Percentiles rank a stretch among this genome's conserved stretches.
Evolutionary conservation across 1,140 invertebrate species (phyloP).

Genomic region (Thaumetopoea pityocampa): DNA sequence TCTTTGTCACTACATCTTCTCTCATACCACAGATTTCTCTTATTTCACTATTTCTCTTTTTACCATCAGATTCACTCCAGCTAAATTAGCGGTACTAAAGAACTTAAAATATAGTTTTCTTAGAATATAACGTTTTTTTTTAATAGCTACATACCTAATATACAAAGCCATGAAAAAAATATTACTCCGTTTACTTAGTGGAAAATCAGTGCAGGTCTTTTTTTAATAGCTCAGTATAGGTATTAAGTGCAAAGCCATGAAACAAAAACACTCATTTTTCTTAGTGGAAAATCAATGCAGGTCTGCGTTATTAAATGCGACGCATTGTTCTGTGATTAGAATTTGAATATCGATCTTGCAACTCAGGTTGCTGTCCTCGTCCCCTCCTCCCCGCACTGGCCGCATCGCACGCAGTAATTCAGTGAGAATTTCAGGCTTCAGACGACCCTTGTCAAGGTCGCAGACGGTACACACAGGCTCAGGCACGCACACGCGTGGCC

Average conservation of each 20-base stretch:
- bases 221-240: too few species aligned
- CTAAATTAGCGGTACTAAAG: too few species aligned
- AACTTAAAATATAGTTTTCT: too few species aligned
- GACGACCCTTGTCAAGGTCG: slow-evolving; percentile 64
- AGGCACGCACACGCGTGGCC: slow-evolving; percentile 37
- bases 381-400: slow-evolving; percentile 22
- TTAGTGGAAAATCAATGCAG: not conserved
- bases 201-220: too few species aligned
- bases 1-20: too few species aligned
- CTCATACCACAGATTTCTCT: too few species aligned
- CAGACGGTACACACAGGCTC: slow-evolving; percentile 44
- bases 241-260: not conserved
- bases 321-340: slow-evolving; percentile 32
- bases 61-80: too few species aligned
- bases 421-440: slow-evolving; percentile 45
- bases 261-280: not conserved
- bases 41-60: too few species aligned
- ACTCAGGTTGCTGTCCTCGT: slow-evolving; percentile 13
- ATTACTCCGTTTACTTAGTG: too few species aligned
- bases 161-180: too few species aligned
- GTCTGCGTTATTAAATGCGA: slow-evolving; percentile 2
- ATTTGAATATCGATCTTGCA: slow-evolving; percentile 50
- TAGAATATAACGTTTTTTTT: too few species aligned
- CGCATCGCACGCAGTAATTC: slow-evolving; percentile 28
- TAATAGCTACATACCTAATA: too few species aligned